A percentile compares a stretch with the other conserved stretches of the same genome.
Conservation (phyloP, 1,140 invertebrate genomes). For the Pseudomyrmex sp. region DNA sequence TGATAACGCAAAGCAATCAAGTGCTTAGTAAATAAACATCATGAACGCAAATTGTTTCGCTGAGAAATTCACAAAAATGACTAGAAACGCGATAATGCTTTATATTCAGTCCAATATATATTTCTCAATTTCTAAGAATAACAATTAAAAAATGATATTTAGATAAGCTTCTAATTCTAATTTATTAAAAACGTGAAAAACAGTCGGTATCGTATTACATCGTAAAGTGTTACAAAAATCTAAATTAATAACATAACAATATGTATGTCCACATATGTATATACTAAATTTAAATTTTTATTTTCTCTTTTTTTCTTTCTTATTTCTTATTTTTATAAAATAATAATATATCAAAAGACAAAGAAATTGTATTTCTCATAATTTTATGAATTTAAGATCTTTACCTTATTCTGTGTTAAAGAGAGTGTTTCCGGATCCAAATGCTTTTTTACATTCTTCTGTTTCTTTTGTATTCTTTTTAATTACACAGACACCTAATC, state of each 20-base stretch:
- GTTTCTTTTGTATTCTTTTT: no score
- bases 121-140: constrained; percentile 11
- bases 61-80: neutral
- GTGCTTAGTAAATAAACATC: constrained; percentile 7
- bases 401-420: no score
- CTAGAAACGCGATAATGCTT: constrained; percentile 26
- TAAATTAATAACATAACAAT: no score
- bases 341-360: no score
- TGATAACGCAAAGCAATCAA: constrained; percentile 1
- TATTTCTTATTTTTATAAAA: no score
- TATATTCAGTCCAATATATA: constrained; percentile 24
- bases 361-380: no score
- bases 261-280: no score
- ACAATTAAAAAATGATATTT: constrained; percentile 12
- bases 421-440: no score
- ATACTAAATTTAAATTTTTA: no score
- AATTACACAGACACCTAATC: neutral
- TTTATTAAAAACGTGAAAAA: neutral
- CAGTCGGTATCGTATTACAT: neutral
- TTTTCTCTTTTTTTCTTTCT: no score
- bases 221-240: neutral
- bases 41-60: constrained; percentile 3
- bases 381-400: no score
- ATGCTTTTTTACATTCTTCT: no score
- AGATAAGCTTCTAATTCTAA: constrained; percentile 34